Base-by-base conservation (phyloP, 2,888 invertebrate genomes). In the Serrognathus titanus region DNA sequence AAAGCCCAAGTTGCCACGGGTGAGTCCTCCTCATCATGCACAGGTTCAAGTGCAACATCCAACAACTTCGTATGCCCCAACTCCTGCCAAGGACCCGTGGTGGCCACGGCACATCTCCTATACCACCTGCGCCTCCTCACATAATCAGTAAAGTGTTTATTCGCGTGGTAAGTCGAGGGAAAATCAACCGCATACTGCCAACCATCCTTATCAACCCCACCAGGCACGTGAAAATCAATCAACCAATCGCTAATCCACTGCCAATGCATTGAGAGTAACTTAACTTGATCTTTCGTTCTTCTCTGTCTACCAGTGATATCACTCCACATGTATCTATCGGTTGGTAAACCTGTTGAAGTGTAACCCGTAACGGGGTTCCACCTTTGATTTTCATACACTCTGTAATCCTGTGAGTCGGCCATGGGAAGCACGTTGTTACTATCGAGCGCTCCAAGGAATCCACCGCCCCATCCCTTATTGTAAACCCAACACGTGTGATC, bases 101-200 rank as follows among this genome's bases (percentile, higher is more conserved):
- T 91, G 12, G 86, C 84, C 38, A 94, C 81, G 60, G 90, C 88
- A 69, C 94, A 93, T 70, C 89, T 86, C 66, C 93, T 84, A 69
- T 86, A 86, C 94, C 94, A 94, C 51, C 65, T 63, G 43, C 93
- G 80, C 10, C 94, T 82, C 20, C 95, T 82, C 0, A 94, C 94
- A 71, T 92, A 93, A 76, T 95, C 95, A 0, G 93, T 93, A 63
- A 94, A 89, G 63, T 89, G 83, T 77, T 93, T 94, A 67, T 88
- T 85, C 0, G 88, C 88, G 71, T 94, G 94, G 75, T 92, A 95
- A 8, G 87, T 85, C 1, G 91, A 86, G 1, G 94, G 93, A 72
- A 96, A 95, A 78, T 95, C 94, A 1, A 92, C 88, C 0, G 95
- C 94, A 76, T 95, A 96, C 72, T 96, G 96, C 96, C 96, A 96